Base-by-base conservation (phyloP, 2,888 invertebrate species). In the Himalopsyche tibetana region DNA sequence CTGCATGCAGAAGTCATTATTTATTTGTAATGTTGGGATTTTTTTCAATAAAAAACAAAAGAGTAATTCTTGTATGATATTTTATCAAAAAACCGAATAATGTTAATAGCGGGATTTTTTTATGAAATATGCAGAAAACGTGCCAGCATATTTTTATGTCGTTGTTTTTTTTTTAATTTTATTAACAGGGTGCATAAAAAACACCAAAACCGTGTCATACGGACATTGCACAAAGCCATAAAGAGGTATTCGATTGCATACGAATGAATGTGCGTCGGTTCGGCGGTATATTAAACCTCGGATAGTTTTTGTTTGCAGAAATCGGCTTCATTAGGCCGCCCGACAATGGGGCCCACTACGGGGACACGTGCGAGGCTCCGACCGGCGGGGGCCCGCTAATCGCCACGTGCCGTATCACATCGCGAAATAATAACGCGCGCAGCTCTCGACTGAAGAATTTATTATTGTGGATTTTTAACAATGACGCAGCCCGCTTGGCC, bases 391-490 rank as follows among this genome's bases (percentile, higher is more conserved):
- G 84, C 56, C 74, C 80, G 84, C 84, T 84, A 84, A 84, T 84
- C 80, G 84, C 84, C 84, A 38, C 84, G 63, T 84, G 84, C 28
- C 84, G 84, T 80, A 80, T 84, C 80, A 84, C 84, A 80, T 84
- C 84, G 80, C 84, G 63, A 84, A 74, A 74, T 74, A 74, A 74
- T 74, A 74, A 36, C 74, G 36, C 74, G 36, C 74, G 74, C 74
- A 74, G 15, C 74, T 74, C 74, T 36, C 36, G 38, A 36, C 36
- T 36, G 74, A 74, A 74, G 74, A 74, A 74, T 74, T 74, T 74
- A 74, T 74, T 74, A 74, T 74, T 74, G 74, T 74, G 74, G 74
- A 74, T 74, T 74, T 36, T 38, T 38, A 74, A 74, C 74, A 74
- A 74, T 74, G 74, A 36, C 36, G 74, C 2, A 36, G 74, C 74